A percentile compares a stretch with the other conserved stretches of the same genome.
Conservation (phyloP, 2,797 vertebrate genomes). For the Enteromius unitaeniatus region DNA sequence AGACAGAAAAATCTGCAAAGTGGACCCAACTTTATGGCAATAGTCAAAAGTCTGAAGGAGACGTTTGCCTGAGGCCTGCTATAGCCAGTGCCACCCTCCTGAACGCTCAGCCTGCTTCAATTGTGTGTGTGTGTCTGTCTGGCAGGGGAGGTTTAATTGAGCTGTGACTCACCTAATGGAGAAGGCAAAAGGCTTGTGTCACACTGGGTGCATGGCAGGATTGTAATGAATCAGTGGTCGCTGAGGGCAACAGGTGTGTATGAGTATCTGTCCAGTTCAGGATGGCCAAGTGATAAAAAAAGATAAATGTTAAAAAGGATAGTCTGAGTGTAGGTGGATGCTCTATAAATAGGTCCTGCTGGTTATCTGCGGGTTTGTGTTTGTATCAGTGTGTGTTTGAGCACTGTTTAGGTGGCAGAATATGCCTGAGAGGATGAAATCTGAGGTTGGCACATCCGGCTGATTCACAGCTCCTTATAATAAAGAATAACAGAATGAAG, state of each 20-base stretch:
- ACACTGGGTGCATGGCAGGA: constrained; percentile 47
- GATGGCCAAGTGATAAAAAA: constrained; percentile 8
- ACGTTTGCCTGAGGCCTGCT: constrained; percentile 7
- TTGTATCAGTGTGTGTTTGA: constrained; percentile 22
- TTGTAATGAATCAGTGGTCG: constrained; percentile 49
- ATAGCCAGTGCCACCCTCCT: constrained; percentile 16
- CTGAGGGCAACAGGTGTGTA: constrained; percentile 47
- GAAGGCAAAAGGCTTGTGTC: constrained; percentile 52
- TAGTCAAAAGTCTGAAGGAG: constrained; percentile 30
- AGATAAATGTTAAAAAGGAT: constrained; percentile 1
- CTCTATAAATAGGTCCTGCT: constrained; percentile 24
- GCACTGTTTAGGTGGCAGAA: constrained; percentile 29
- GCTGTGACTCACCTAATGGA: constrained; percentile 59
- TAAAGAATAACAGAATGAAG: constrained; percentile 34
- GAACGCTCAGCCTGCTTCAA: constrained; percentile 9
- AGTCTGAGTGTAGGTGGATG: constrained; percentile 30
- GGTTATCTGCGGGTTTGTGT: constrained; percentile 33
- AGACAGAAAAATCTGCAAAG: not conserved
- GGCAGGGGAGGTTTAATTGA: constrained; percentile 56
- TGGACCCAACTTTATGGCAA: not conserved
- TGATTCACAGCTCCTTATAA: constrained; percentile 43
- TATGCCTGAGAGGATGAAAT: constrained; percentile 38
- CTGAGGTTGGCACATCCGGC: constrained; percentile 29
- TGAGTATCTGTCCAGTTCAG: constrained; percentile 19
- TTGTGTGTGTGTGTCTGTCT: constrained; percentile 23